Base-by-base conservation (phyloP, 2,113 vertebrate genomes). In the Phylloscopus trochilus region DNA sequence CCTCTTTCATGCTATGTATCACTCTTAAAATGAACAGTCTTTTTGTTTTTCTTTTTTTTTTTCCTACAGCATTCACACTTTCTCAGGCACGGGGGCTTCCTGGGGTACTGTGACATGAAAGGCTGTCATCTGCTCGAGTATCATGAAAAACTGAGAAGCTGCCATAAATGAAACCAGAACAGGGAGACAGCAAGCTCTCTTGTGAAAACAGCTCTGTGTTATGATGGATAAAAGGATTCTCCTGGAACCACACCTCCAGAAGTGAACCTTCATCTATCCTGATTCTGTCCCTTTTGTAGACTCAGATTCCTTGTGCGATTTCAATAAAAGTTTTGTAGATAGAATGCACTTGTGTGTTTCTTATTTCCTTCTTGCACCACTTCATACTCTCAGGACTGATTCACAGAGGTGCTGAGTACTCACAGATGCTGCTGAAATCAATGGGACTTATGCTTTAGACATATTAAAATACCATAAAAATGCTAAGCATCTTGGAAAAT, bases 401-500 rank as follows among this genome's bases (percentile, higher is more conserved):
- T 47, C 52, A 47, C 1, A 0, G 37, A 63, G 77, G 43, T 26
- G 43, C 39, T 72, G 62, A 76, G 41, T 82, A 41, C 68, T 94
- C 64, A 75, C 51, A 58, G 64, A 60, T 78, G 56, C 51, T 83
- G 43, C 63, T 72, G 56, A 90, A 87, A 70, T 63, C 68, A 75
- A 2, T 46, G 64, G 79, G 37, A 72, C 24, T 70, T 83, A 11
- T 16, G 20, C 60, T 87, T 78, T 78, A 68, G 43, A 67, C 13
- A 9, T 58, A 53, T 62, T 62, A 46, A 92, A 94, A 82, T 58
- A 15, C 47, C 21, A 70, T 46, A 66, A 92, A 95, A 96, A 75
- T 81, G 55, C 22, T 67, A 92, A 96, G 9, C n/a, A 56, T 80
- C 43, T 68, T 86, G 35, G 72, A 95, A 92, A 94, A 91, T 74